Evolutionary conservation across 2,797 vertebrate genomes (phyloP).

Genomic region (Cottoperca gobio): DNA sequence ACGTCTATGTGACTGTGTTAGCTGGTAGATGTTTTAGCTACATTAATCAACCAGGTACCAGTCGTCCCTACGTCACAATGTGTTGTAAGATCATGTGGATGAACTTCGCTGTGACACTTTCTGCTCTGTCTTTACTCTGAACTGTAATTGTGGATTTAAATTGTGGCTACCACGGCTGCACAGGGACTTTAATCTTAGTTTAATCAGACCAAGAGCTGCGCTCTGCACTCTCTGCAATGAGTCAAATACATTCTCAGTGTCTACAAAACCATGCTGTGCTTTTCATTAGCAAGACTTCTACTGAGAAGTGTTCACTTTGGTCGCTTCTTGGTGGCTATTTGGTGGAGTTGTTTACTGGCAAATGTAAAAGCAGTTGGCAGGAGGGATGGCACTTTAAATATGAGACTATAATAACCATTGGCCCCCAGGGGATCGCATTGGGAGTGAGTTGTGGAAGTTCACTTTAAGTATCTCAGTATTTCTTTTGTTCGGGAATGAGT

Average conservation of each 20-base stretch:
- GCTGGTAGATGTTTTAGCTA: not conserved
- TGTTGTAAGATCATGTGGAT: not conserved
- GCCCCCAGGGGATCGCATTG: not conserved
- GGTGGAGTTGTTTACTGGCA: constrained; percentile 5
- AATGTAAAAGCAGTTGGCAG: constrained; percentile 8
- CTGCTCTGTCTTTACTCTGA: not conserved
- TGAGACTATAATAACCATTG: constrained; percentile 15
- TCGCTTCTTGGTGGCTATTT: not conserved
- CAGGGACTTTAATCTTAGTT: not conserved
- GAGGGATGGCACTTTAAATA: constrained; percentile 3
- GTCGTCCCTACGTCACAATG: not conserved
- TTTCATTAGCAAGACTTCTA: not conserved
- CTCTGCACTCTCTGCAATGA: not conserved
- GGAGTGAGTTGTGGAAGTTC: not conserved
- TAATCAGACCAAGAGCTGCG: not conserved
- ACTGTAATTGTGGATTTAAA: not conserved
- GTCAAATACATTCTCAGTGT: not conserved
- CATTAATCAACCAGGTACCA: too few relatives aligned
- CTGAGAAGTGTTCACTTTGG: not conserved
- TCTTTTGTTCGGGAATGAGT: not conserved
- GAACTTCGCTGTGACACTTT: too few relatives aligned
- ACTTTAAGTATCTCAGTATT: not conserved
- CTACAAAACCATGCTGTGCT: not conserved
- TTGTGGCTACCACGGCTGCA: not conserved
- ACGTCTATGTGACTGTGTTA: too few relatives aligned